Evolutionary conservation across 2,888 invertebrate genomes (phyloP), one percentile per base, ranked within the genome.

Genomic region (Drosophila meridiana): DNA sequence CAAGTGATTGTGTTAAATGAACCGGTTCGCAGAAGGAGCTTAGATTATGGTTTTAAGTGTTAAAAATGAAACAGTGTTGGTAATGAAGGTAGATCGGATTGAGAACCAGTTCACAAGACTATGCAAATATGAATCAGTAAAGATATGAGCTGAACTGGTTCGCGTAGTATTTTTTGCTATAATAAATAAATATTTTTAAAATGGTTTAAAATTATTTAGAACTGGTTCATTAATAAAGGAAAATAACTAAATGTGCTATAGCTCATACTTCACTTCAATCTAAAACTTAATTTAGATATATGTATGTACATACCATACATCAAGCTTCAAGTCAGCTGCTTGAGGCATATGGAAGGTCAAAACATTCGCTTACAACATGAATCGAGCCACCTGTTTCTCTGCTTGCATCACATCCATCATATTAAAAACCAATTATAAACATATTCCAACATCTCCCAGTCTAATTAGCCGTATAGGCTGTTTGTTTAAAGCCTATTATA

Each of bases 401-500:
- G 9, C 20, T 11, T 5, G 2, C n/a, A 11, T 42, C 28, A 42
- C 42, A 56, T 42, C 9, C 56, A 56, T 42, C 26, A 58, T 36
- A 45, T 58, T 9, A 45, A 36, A 58, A 28, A 34, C 2, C 14
- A n/a, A 58, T 58, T 58, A 45, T 26, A 43, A 26, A 34, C 26
- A 45, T 45, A 45, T 34, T 7, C 5, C 40, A 42, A 42, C 14
- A 26, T 30, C 30, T 52, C 11, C 6, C 42, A 9, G 8, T 1
- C 11, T 45, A 67, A 68, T 34, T 69, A 32, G 42, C 4, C 14
- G 9, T 20, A n/a, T 34, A n/a, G 36, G 14, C 38, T 52, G 62
- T 76, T 76, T 76, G 50, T 28, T 47, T 45, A 73, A 62, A 32
- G 9, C 34, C 28, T 9, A 62, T 64, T 8, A 47, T n/a, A 56